Percentiles rank a stretch among this genome's conserved stretches.
Conservation (phyloP, 2,888 invertebrate species). For the Pherbina coryleti region DNA sequence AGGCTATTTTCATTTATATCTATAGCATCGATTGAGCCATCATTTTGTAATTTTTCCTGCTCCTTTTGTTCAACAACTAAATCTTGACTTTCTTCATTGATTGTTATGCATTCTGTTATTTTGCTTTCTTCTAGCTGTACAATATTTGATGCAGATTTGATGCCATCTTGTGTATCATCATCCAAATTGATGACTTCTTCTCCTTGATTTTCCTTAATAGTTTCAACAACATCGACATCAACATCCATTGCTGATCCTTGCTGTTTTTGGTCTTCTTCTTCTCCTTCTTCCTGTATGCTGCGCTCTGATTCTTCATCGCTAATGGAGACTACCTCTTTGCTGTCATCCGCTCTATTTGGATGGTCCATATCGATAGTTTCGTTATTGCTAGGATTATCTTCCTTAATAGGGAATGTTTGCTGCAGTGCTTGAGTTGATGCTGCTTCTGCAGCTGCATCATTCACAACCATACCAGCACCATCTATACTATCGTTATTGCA, state of each 20-base stretch:
- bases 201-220: conserved; percentile 36
- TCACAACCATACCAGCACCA: neutral
- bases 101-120: neutral
- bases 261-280: neutral
- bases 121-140: neutral
- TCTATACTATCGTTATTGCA: neutral
- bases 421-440: neutral
- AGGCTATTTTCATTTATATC: conserved; percentile 26
- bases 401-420: neutral
- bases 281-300: neutral
- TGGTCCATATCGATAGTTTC: neutral
- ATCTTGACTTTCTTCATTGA: conserved; percentile 15
- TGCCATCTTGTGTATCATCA: conserved; percentile 38
- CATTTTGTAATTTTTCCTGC: neutral
- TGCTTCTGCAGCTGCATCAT: neutral
- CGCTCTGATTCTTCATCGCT: conserved; percentile 39
- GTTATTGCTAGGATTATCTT: neutral
- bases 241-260: conserved; percentile 6
- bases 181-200: conserved; percentile 45
- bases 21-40: neutral
- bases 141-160: conserved; percentile 6
- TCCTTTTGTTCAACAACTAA: neutral
- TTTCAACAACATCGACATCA: conserved; percentile 25
- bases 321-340: conserved; percentile 21
- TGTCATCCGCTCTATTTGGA: neutral